Evolutionary conservation across 1,140 invertebrate species (phyloP).

Genomic region (Aporrectodea caliginosa): DNA sequence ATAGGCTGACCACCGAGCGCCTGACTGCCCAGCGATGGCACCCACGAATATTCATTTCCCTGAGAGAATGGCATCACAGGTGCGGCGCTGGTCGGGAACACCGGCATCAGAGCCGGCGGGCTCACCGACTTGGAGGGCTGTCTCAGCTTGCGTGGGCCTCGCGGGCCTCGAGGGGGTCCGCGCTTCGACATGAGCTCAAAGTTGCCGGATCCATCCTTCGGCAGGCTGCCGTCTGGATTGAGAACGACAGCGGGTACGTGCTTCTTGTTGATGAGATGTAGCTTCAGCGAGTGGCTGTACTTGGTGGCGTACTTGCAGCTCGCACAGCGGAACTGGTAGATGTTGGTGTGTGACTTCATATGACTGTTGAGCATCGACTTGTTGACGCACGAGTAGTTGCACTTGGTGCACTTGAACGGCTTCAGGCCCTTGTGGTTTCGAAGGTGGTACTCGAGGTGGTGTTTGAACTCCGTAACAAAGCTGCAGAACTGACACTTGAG

Average conservation of each 20-base stretch:
- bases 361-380: conserved; percentile 99
- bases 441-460: conserved; percentile 93
- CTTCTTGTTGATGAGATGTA: conserved; percentile 86
- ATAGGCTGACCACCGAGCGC: background rate
- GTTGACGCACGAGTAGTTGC: conserved; percentile 77
- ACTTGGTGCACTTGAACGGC: conserved; percentile 87
- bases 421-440: conserved; percentile 93
- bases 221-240: conserved; percentile 51
- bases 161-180: conserved; percentile 51
- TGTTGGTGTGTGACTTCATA: conserved; percentile 92
- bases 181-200: conserved; percentile 45
- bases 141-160: conserved; percentile 29
- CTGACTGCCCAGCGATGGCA: background rate
- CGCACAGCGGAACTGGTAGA: conserved; percentile 92
- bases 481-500: conserved; percentile 86
- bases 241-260: conserved; percentile 64
- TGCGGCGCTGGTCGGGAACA: background rate
- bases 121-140: background rate
- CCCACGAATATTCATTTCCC: background rate
- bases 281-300: conserved; percentile 94
- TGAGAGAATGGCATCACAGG: background rate
- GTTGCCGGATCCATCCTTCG: conserved; percentile 42
- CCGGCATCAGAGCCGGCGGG: background rate
- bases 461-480: conserved; percentile 98
- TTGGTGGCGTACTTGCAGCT: conserved; percentile 97